phyloP scores from a whole-genome alignment of 1,140 invertebrate genomes.

The Pachyrhynchus sulphureomaculatus region DNA sequence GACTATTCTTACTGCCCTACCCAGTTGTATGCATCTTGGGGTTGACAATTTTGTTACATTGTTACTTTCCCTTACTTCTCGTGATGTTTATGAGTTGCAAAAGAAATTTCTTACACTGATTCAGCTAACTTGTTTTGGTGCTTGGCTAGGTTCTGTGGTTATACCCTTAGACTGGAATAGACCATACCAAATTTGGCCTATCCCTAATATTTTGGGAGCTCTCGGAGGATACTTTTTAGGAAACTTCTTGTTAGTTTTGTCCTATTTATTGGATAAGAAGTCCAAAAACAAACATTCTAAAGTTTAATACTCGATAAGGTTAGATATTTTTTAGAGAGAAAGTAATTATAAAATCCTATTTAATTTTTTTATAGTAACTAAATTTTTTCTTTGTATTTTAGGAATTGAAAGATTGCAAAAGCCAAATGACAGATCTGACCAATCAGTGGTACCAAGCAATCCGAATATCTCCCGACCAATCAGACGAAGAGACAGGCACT shows the following conservation, averaged over 20 bases:
- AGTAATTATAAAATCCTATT: no score
- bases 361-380: no score
- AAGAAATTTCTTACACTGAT: conserved; percentile 61
- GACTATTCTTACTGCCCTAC: conserved; percentile 66
- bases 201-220: conserved; percentile 73
- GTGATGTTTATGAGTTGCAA: conserved; percentile 54
- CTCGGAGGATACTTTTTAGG: conserved; percentile 60
- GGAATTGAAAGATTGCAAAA: conserved; percentile 93
- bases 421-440: conserved; percentile 92
- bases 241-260: conserved; percentile 17
- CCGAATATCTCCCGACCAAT: conserved; percentile 75
- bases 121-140: conserved; percentile 69
- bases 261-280: conserved; percentile 10
- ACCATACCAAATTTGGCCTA: conserved; percentile 84
- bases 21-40: conserved; percentile 63
- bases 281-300: not conserved
- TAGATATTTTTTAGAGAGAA: no score
- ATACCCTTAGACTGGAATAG: conserved; percentile 92
- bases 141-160: conserved; percentile 83
- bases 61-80: conserved; percentile 56
- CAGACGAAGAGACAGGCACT: conserved; percentile 58
- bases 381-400: conserved; percentile 60
- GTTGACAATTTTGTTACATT: conserved; percentile 56
- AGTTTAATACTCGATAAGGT: not conserved
- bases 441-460: conserved; percentile 97